A percentile compares a stretch with the other conserved stretches of the same genome.
Evolutionary conservation across 1,140 invertebrate species (phyloP).

Genomic region (Nasonia giraulti): DNA sequence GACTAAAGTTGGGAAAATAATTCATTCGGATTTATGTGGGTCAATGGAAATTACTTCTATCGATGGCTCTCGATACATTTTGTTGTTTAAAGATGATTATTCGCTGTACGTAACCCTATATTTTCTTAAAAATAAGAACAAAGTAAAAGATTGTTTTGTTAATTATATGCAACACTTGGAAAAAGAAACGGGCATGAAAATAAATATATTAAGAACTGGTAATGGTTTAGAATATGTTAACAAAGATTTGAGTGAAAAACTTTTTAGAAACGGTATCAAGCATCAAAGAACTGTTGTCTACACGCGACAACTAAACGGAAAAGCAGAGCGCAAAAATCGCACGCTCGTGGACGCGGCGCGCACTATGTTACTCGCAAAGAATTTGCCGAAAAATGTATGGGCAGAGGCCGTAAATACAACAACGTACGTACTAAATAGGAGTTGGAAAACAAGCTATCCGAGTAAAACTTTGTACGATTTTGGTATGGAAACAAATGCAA

Average conservation of each 20-base stretch:
- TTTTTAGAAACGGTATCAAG: conserved; percentile 37
- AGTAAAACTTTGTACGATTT: conserved; percentile 51
- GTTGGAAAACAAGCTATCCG: not conserved
- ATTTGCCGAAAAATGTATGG: not conserved
- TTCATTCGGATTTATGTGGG: conserved; percentile 57
- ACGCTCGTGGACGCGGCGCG: conserved; percentile 28
- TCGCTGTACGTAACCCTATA: conserved; percentile 47
- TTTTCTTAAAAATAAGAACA: conserved; percentile 49
- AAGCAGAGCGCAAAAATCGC: conserved; percentile 27
- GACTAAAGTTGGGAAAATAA: conserved; percentile 40
- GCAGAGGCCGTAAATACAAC: conserved; percentile 12
- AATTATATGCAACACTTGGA: not conserved
- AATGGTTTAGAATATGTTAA: conserved; percentile 49
- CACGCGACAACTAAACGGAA: conserved; percentile 40
- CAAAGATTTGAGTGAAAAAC: not conserved
- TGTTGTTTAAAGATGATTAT: conserved; percentile 57
- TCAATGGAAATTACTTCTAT: conserved; percentile 52
- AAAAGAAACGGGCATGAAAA: not conserved
- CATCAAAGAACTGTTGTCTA: conserved; percentile 15
- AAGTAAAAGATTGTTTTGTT: conserved; percentile 10
- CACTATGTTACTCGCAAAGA: not conserved
- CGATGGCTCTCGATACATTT: conserved; percentile 52
- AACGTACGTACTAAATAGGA: not conserved
- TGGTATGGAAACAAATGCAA: conserved; percentile 47
- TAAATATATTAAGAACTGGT: conserved; percentile 36